Evolutionary conservation across 2,888 invertebrate genomes (phyloP), one percentile per base, ranked within the genome.

Genomic region (Apamea monoglypha): DNA sequence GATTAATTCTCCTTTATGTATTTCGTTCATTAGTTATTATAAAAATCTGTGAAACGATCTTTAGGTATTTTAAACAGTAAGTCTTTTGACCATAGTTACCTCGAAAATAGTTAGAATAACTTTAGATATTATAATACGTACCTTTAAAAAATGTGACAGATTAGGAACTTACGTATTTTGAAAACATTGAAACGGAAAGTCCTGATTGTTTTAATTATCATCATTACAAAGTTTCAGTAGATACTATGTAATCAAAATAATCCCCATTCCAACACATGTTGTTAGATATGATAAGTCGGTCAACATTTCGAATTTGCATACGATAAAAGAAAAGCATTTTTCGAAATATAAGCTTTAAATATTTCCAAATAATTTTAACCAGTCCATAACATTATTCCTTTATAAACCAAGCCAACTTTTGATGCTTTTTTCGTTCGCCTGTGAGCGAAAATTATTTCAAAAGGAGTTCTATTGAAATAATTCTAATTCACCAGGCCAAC

Each of bases 231-330:
- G 59, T 70, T 36, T n/a, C 16, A 73, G 16, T 59, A 61, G 74
- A 67, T 79, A 61, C 56, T 29, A 40, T 40, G 10, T 74, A 74
- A 85, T 85, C 83, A 74, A 74, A 74, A 61, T 79, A 86, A 85
- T 85, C 76, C 32, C 25, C 47, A 47, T 61, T 64, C 64, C 66
- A 56, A 53, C 67, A 64, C 36, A 70, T 50, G 16, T 66, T 56
- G 29, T 72, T 75, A 71, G 2, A 7, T 82, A 81, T 63, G 73
- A 78, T 82, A 75, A 75, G 21, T 86, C 69, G 75, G 79, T 83
- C 73, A 86, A n/a, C 67, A 59, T 69, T 86, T 72, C 29, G 16
- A 18, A 79, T 78, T 84, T 82, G 59, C 66, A 78, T 72, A 69
- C 21, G 32, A 56, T 78, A 70, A 61, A 59, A 59, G 47, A 16